Evolutionary conservation across 2,797 vertebrate species (phyloP), one percentile per base, ranked within the genome.

Genomic region (Numenius phaeopus): DNA sequence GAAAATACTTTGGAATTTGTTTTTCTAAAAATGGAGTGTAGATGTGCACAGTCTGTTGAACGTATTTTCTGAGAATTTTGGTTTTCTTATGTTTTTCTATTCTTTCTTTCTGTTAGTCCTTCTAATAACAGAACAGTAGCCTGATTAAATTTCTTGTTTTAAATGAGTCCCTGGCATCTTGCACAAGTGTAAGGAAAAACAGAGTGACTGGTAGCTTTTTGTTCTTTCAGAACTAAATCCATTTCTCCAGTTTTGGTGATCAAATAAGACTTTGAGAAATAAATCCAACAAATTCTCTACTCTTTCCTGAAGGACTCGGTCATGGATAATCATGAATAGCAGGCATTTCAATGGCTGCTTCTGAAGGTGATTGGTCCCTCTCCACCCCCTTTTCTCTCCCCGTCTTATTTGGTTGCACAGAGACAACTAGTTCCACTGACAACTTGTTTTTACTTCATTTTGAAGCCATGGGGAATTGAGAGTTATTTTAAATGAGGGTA

Each of bases 311-410:
- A 59, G 46, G 55, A 59, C 20, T 77, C 0, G 0, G 17, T 78
- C 34, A n/a, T 14, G 4, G 73, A 19, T 72, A 73, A 24, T 70
- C 40, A 57, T 0, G 4, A 64, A 16, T 0, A 1, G 12, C 27
- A 72, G 71, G 21, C 20, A 8, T 66, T 88, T 57, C 3, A 10
- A 2, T 57, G 44, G 26, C 49, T 80, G 16, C 47, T 71, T 83
- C 27, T 84, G 49, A n/a, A 83, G 27, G 32, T 73, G 47, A 10
- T 14, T 39, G 32, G 26, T 83, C 18, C 37, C 14, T 89, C 49
- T 61, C 5, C 55, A 39, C 7, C 5, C 9, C 4, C 3, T 4
- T 58, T 71, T 62, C 40, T 18, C 2, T 2, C 14, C 14, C 21
- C 17, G 2, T 81, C 37, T 54, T 55, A 22, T 69, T 70, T 75